These are phyloP conservation scores for Bombus fervidus DNA, from an alignment of 1,140 invertebrate species.

Conservation along the genomic window DNA sequence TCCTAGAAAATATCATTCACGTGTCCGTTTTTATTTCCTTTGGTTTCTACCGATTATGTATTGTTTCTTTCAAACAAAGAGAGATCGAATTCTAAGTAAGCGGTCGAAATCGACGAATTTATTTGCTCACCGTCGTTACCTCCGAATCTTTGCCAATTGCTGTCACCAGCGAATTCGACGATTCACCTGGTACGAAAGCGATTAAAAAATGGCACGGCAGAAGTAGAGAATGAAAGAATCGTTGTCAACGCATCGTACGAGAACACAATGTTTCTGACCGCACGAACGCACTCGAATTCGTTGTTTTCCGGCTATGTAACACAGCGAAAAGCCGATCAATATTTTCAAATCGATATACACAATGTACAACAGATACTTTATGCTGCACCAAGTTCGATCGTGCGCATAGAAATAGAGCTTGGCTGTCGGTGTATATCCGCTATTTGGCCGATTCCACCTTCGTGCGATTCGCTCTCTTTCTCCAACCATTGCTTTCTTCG, in stretches of 20 bases:
- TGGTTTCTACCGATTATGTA: no score
- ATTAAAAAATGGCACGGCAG: neutral
- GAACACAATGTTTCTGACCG: neutral
- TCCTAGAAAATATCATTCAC: no score
- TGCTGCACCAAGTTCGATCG: neutral
- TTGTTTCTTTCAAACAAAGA: neutral
- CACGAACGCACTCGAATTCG: conserved; percentile 30
- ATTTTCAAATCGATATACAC: conserved; percentile 24
- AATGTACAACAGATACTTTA: neutral
- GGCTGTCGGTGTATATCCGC: neutral
- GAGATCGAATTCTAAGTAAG: neutral
- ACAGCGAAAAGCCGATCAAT: conserved; percentile 6
- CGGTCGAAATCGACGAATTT: neutral
- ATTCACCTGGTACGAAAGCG: neutral
- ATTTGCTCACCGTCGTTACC: no score
- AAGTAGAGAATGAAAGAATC: neutral
- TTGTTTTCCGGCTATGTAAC: neutral
- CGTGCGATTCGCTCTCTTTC: neutral
- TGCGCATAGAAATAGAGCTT: neutral
- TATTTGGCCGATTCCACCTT: neutral
- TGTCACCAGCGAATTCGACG: neutral
- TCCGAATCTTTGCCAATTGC: neutral
- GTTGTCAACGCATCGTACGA: conserved; percentile 5
- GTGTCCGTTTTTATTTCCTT: no score
- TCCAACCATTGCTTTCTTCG: neutral